Base-by-base conservation (phyloP, 37 sponge, comb jelly and placozoan species). In the Bolinopsis microptera region DNA sequence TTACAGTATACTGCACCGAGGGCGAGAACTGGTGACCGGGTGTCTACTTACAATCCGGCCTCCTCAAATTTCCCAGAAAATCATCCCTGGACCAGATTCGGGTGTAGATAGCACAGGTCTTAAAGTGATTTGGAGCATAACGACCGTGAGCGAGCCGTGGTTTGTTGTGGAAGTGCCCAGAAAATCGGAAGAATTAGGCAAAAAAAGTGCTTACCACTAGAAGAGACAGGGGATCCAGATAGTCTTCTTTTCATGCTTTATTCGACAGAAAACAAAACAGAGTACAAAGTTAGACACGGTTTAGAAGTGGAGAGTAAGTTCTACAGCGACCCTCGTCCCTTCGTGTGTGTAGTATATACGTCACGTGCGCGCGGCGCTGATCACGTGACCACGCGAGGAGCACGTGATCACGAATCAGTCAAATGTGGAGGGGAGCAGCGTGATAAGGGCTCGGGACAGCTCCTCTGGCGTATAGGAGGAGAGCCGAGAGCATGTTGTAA, bases 381-480 rank as follows among this genome's bases (percentile, higher is more conserved):
- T 70, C 74, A 70, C 74, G 74, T 70, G 74, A 70, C 30, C 74
- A 8, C 5, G 74, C 5, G 21, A 24, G 5, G 16, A n/a, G 5
- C 74, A 70, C 74, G 74, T 70, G 74, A 70, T 26, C 61, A 48
- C 5, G 13, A 48, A 48, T 48, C 61, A 48, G 61, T 48, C 61
- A 48, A 48, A 48, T 48, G 61, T 48, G 13, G 61, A 26, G 74
- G 74, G 74, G 74, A 70, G 74, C 74, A 70, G 74, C 74, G 74
- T 70, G 74, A 70, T 70, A 70, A 70, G 74, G 74, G 74, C 74
- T 70, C 74, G 30, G 74, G 74, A 48, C 61, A 13, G 13, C 61
- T 48, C 61, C 61, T 48, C 61, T 13, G 61, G 61, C 61, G 61
- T 48, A 48, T 48, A 48, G 61, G 61, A 48, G 61, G 61, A 13